phyloP scores from a whole-genome alignment of 2,113 vertebrate species.

The Seriola aureovittata region DNA sequence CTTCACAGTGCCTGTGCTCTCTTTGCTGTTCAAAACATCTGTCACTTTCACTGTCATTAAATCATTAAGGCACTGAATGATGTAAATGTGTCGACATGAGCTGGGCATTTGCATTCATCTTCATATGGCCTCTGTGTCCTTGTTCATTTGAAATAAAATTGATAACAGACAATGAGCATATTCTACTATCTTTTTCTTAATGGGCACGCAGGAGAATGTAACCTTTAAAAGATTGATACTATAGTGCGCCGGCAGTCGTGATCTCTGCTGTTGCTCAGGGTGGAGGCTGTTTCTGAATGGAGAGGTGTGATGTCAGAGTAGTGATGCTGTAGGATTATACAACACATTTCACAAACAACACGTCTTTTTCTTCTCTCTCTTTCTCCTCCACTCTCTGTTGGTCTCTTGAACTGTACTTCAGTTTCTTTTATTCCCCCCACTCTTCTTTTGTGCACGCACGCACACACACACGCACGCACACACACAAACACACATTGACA shows the following conservation, averaged over 20 bases:
- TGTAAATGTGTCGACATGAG: neutral
- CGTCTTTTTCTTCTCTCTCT: neutral
- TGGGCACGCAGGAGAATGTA: neutral
- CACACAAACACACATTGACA: neutral
- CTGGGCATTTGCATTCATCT: conserved; percentile 5
- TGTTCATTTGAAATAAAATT: conserved; percentile 4
- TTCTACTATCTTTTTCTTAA: conserved; percentile 28
- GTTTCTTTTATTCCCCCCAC: neutral
- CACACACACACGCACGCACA: conserved; percentile 26
- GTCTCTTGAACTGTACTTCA: conserved; percentile 25
- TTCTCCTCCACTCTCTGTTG: neutral
- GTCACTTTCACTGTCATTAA: neutral
- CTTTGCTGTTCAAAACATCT: neutral
- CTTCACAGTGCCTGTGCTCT: neutral
- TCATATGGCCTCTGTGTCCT: neutral
- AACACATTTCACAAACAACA: conserved; percentile 34
- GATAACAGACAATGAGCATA: conserved; percentile 2
- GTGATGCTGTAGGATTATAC: conserved; percentile 53
- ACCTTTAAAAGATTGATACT: conserved; percentile 43
- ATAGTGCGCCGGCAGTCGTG: neutral
- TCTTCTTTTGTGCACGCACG: neutral
- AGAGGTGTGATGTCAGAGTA: conserved; percentile 55
- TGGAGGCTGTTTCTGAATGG: conserved; percentile 62
- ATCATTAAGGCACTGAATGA: too few relatives aligned
- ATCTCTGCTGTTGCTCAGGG: conserved; percentile 3